These are phyloP conservation scores for Callorhinus ursinus DNA, from an alignment of 2,113 vertebrate species.

Conservation along the genomic window DNA sequence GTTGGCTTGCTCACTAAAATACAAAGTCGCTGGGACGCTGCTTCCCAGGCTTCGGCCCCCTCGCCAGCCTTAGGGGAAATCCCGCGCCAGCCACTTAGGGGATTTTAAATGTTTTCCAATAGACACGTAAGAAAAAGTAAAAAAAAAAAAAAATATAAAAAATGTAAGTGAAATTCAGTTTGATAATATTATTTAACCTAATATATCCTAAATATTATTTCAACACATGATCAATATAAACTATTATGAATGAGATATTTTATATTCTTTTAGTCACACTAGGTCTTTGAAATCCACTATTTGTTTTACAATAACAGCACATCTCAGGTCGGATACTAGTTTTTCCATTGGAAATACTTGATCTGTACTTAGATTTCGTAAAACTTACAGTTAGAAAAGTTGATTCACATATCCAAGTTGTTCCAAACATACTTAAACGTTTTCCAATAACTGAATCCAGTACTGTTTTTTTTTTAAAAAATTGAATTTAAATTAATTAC, in stretches of 20 bases:
- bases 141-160: neutral
- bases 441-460: neutral
- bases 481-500: neutral
- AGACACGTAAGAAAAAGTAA: neutral
- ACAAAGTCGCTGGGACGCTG: fast-evolving
- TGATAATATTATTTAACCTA: slow-evolving; percentile 27
- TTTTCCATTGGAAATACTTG: slow-evolving; percentile 6
- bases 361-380: slow-evolving; percentile 18
- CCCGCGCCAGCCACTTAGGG: neutral
- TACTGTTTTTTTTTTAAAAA: neutral
- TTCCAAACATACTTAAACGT: neutral
- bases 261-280: neutral
- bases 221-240: neutral
- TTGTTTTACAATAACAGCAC: neutral
- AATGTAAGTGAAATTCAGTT: neutral
- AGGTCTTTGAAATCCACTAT: neutral
- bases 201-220: neutral
- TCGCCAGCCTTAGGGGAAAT: too few species aligned
- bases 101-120: neutral
- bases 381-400: slow-evolving; percentile 27
- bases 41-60: too few species aligned
- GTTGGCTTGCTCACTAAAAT: neutral
- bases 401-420: neutral
- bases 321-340: neutral
- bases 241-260: neutral